Conservation (phyloP, 1,140 invertebrate species). For the Solenopsis fugax region DNA sequence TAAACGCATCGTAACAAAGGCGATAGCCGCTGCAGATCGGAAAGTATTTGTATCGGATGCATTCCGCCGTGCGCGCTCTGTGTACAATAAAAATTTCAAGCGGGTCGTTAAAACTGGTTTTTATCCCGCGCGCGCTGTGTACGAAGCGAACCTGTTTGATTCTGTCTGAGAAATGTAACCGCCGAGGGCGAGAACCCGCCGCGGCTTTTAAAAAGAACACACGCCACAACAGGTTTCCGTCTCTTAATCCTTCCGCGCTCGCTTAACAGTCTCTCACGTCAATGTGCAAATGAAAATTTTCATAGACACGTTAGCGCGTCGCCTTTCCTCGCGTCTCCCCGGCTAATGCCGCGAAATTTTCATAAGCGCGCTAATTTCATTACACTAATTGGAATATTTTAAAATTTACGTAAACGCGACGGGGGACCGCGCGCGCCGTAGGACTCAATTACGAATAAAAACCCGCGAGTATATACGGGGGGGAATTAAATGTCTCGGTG, state of each 20-base stretch:
- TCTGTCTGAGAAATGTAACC: constrained; percentile 72
- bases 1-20: constrained; percentile 60
- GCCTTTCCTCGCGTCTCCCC: not conserved
- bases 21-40: constrained; percentile 56
- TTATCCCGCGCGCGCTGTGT: constrained; percentile 41
- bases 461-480: constrained; percentile 2
- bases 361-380: constrained; percentile 62
- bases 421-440: constrained; percentile 35
- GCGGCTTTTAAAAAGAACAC: constrained; percentile 68
- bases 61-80: constrained; percentile 38
- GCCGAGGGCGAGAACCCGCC: constrained; percentile 70
- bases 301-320: constrained; percentile 55
- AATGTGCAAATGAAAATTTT: constrained; percentile 62
- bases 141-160: constrained; percentile 74
- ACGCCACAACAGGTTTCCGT: constrained; percentile 73
- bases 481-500: constrained; percentile 56
- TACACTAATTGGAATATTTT: constrained; percentile 63
- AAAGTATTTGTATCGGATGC: constrained; percentile 54
- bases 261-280: constrained; percentile 56
- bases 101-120: constrained; percentile 62
- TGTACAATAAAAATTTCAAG: constrained; percentile 65
- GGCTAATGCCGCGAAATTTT: constrained; percentile 57
- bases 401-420: constrained; percentile 63
- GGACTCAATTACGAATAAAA: constrained; percentile 64
- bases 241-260: constrained; percentile 70